phyloP scores from a whole-genome alignment of 2,797 vertebrate genomes.

The Sebastes cheni region DNA sequence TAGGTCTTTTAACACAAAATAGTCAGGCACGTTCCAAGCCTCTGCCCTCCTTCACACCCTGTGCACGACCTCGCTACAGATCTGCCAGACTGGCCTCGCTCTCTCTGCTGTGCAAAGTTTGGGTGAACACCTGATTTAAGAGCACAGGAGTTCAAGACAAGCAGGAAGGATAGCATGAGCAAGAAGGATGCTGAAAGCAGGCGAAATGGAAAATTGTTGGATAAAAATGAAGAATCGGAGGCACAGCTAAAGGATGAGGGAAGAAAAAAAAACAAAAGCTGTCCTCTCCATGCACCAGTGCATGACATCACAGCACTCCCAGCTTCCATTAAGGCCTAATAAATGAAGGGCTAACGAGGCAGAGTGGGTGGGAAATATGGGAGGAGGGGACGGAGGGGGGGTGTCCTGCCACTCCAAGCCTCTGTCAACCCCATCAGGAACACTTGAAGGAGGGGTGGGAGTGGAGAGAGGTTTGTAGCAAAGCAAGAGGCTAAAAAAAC shows the following conservation, averaged over 20 bases:
- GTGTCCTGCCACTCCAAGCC: constrained; percentile 68
- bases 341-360: constrained; percentile 85
- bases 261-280: constrained; percentile 52
- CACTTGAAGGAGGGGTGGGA: constrained; percentile 73
- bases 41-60: constrained; percentile 36
- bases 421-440: constrained; percentile 80
- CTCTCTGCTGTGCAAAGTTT: constrained; percentile 8
- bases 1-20: constrained; percentile 63
- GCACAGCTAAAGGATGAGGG: constrained; percentile 35
- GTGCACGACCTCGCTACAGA: constrained; percentile 54
- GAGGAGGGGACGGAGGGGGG: constrained; percentile 37
- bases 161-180: neutral
- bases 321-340: constrained; percentile 85
- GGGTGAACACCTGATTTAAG: constrained; percentile 18
- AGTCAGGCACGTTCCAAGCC: constrained; percentile 51
- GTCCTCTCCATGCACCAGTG: constrained; percentile 71
- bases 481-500: constrained; percentile 77
- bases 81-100: constrained; percentile 31
- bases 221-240: constrained; percentile 28
- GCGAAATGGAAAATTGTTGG: constrained; percentile 40
- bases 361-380: constrained; percentile 74
- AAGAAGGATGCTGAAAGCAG: constrained; percentile 21
- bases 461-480: constrained; percentile 56
- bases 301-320: constrained; percentile 83
- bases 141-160: constrained; percentile 12